Evolutionary conservation across 92 coral and sea anemone species (phyloP).

Genomic region (Zoanthus sansibaricus): DNA sequence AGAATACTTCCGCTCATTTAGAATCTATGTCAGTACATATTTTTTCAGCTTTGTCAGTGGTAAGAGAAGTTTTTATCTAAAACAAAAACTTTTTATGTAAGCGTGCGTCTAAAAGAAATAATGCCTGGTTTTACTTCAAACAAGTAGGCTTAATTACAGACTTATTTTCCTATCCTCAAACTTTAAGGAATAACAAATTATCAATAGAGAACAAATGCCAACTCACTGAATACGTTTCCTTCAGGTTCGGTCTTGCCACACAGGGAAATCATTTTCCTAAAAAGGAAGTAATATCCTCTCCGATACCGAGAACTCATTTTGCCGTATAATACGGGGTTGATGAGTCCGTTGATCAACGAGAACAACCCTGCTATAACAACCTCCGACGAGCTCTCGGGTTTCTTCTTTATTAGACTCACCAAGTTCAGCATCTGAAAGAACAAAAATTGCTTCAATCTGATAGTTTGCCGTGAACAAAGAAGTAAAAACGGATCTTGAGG

Average conservation of each 20-base stretch:
- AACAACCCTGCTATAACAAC: slow-evolving; percentile 75
- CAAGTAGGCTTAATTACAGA: no score
- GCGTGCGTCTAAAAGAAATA: no score
- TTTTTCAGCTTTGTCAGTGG: no score
- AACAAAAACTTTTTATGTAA: no score
- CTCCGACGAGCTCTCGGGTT: slow-evolving; percentile 70
- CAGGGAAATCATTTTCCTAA: slow-evolving; percentile 66
- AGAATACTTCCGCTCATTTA: no score
- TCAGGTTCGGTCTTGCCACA: slow-evolving; percentile 75
- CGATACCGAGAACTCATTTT: slow-evolving; percentile 93
- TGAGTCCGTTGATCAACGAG: slow-evolving; percentile 85
- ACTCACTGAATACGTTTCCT: slow-evolving; percentile 79
- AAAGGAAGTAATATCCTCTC: slow-evolving; percentile 74
- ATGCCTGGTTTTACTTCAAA: no score
- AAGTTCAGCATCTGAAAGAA: slow-evolving; percentile 75
- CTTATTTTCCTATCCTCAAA: no score
- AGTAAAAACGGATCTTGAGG: no score
- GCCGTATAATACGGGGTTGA: slow-evolving; percentile 90
- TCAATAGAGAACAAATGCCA: not conserved
- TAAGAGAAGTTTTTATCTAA: no score
- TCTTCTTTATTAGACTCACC: slow-evolving; percentile 72
- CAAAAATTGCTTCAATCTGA: not conserved
- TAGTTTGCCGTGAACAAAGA: no score
- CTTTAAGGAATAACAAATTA: no score
- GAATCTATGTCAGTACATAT: no score